Conservation (phyloP, 2,113 vertebrate species). For the Cynocephalus volans region DNA sequence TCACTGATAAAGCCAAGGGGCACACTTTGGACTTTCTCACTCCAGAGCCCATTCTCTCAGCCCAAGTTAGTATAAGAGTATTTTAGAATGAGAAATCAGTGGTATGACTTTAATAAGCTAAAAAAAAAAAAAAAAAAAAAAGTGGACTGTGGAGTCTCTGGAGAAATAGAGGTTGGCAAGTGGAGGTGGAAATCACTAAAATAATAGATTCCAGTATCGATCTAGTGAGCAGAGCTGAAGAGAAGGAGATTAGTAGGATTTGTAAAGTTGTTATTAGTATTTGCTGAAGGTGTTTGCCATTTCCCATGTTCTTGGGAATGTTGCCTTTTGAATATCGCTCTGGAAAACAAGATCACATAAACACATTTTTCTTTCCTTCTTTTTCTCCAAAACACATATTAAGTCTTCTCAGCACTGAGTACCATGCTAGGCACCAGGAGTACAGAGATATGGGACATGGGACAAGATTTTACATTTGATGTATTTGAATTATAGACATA, state of each 20-base stretch:
- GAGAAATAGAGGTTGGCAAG: slow-evolving; percentile 70
- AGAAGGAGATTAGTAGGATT: slow-evolving; percentile 82
- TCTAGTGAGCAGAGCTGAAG: slow-evolving; percentile 54
- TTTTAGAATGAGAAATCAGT: slow-evolving; percentile 76
- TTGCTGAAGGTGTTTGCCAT: slow-evolving; percentile 80
- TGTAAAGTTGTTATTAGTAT: slow-evolving; percentile 85
- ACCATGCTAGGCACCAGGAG: neutral
- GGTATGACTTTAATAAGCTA: slow-evolving; percentile 76
- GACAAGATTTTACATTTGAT: slow-evolving; percentile 6
- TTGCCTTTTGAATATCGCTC: slow-evolving; percentile 70
- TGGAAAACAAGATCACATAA: slow-evolving; percentile 48
- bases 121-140: slow-evolving; percentile 44
- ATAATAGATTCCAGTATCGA: slow-evolving; percentile 81
- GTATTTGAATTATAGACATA: neutral
- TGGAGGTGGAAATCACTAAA: slow-evolving; percentile 78
- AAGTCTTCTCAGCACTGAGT: neutral
- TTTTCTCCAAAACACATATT: neutral
- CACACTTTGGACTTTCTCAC: neutral
- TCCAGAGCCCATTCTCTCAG: slow-evolving; percentile 44
- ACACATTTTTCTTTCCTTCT: neutral
- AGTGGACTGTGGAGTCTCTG: slow-evolving; percentile 55
- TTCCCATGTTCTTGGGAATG: slow-evolving; percentile 65
- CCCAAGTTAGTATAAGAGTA: neutral
- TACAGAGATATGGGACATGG: neutral
- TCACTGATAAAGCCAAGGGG: slow-evolving; percentile 6